Base-by-base conservation (phyloP, 2,113 vertebrate species). In the Connochaetes taurinus region DNA sequence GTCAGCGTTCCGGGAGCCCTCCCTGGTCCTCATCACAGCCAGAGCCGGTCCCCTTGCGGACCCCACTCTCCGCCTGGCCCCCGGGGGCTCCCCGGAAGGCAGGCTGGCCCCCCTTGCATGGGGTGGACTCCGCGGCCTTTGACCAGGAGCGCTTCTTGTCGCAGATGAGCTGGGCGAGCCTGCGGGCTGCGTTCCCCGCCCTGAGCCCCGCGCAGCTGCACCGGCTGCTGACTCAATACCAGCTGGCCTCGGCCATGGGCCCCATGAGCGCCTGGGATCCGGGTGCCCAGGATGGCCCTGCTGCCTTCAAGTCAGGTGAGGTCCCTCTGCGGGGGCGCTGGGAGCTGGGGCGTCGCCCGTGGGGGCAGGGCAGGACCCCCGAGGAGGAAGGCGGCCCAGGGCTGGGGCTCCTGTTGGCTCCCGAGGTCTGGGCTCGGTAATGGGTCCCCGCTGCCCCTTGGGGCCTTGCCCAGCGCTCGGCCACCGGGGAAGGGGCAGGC, bases 121-220 rank as follows among this genome's bases (percentile, higher is more conserved):
- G 6, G 11, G 14, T 53, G 5, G 40, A 31, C 55, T 5, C 4
- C 5, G 0, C 6, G 47, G 15, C n/a, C 87, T 57, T 7, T 1
- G 10, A 94, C 92, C 25, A 1, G 0, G 0, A 1, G n/a, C 19
- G 14, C 90, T 45, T 43, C 45, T 88, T 27, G 95, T 94, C 15
- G 1, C 95, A 99, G 99, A 98, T 99, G 99, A 99, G 99, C 94
- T 99, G 99, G 99, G 97, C 98, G 0, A 97, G 98, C 29, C 98
- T 99, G 97, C 98, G 99, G 78, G 98, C 98, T 0, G 99, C 99
- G 5, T 99, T 99, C 97, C 99, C 99, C 0, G 98, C 98, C 43
- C 99, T 99, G 97, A 99, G 99, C 97, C 99, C 99, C 0, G 99
- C 99, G 0, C 99, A 99, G 98, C 99, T 99, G 47, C 99, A 99